phyloP scores from a whole-genome alignment of 2,797 vertebrate genomes.

The Tragelaphus eurycerus region DNA sequence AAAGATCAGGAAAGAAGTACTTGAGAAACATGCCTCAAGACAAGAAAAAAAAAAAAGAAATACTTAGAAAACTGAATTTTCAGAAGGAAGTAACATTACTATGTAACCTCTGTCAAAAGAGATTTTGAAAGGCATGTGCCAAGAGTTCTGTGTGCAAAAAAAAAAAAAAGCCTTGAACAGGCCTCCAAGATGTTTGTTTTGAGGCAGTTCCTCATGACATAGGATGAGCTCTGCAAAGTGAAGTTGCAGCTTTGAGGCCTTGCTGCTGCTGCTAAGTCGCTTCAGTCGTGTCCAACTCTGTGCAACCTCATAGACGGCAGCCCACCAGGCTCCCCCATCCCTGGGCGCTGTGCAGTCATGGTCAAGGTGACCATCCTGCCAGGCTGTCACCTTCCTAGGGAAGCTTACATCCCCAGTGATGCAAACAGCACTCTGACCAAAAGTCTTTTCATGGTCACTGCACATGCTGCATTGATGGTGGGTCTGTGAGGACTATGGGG shows the following conservation, averaged over 20 bases:
- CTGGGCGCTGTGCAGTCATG: neutral
- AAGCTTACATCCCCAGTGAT: neutral
- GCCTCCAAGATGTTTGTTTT: neutral
- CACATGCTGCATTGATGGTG: neutral
- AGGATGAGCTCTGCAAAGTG: neutral
- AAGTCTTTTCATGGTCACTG: neutral
- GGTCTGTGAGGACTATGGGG: neutral
- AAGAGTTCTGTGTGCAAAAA: neutral
- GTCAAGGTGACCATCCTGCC: neutral
- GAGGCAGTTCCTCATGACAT: neutral
- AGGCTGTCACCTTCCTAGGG: neutral
- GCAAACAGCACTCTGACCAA: neutral
- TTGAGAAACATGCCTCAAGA: neutral
- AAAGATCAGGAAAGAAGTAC: neutral
- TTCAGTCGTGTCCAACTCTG: too few species aligned
- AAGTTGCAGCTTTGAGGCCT: neutral
- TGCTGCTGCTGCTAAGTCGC: too few species aligned
- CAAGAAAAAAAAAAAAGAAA: neutral
- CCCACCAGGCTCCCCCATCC: too few species aligned
- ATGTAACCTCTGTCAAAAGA: neutral
- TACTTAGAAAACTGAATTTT: neutral
- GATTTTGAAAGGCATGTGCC: conserved; percentile 47
- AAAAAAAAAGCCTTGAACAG: neutral
- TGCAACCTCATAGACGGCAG: too few species aligned
- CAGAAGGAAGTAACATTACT: conserved; percentile 48